Base-by-base conservation (phyloP, 2,113 vertebrate species). In the Motacilla tschutschensis region DNA sequence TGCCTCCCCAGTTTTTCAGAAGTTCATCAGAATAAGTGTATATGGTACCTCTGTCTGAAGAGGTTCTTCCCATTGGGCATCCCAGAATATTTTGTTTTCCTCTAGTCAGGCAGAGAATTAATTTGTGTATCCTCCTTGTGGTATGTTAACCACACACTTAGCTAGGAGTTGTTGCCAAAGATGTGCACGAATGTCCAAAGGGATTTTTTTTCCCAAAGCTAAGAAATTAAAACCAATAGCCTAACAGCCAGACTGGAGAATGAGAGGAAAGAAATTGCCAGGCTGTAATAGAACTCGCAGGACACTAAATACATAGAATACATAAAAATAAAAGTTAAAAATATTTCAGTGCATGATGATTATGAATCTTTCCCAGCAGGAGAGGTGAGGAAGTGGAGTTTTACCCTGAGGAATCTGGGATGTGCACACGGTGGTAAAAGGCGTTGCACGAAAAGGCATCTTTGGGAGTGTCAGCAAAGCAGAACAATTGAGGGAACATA, bases 341-440 rank as follows among this genome's bases (percentile, higher is more conserved):
- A 47, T 62, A 46, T 74, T 79, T 55, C 21, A 12, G 33, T 9
- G 65, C 44, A 8, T 74, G 73, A 58, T 18, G 28, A 75, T 53
- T 36, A 31, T n/a, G 21, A 48, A 10, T 57, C 71, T 84, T 66
- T 70, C 47, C 79, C 31, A 4, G 28, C 51, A 71, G 90, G 73
- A 89, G 77, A 62, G 51, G 58, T 74, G 74, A 91, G 69, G 90
- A 73, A 92, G 87, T 17, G 79, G 82, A 79, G 48, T 67, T 72
- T 65, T 77, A 72, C 63, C 72, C 70, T 83, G 53, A 85, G 77
- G 88, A 92, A 88, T 83, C 58, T 73, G 67, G 79, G 66, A 57
- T 70, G 63, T 60, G 70, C 46, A 47, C 31, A 9, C 6, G 19
- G 35, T 29, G 60, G 47, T 51, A 81, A 94, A 91, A 65, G 67